Percentiles rank a stretch among this genome's conserved stretches.
These are phyloP conservation scores for Microchrysa polita DNA, from an alignment of 2,888 invertebrate genomes.

Conservation along the genomic window DNA sequence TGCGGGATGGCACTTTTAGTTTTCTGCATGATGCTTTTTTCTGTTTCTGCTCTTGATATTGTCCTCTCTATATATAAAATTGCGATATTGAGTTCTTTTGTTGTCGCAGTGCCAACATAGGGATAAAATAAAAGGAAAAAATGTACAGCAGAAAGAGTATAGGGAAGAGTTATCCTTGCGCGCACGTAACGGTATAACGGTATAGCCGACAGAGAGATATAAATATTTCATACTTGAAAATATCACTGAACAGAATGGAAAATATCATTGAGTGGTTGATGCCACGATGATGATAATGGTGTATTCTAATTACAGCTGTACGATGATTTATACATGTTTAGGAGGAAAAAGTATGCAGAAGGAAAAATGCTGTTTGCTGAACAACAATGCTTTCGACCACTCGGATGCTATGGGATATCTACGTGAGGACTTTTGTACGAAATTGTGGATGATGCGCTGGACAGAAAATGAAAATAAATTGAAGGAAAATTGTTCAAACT, in stretches of 20 bases:
- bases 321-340: conserved; percentile 4
- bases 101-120: too few species aligned
- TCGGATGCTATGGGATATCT: not conserved
- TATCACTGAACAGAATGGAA: conserved; percentile 4
- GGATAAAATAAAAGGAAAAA: too few species aligned
- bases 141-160: not conserved
- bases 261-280: conserved; percentile 14
- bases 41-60: too few species aligned
- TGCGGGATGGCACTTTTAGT: too few species aligned
- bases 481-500: too few species aligned
- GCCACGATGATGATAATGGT: not conserved
- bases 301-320: conserved; percentile 18
- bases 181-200: too few species aligned
- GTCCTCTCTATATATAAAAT: conserved; percentile 29
- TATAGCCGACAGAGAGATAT: not conserved
- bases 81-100: conserved; percentile 25
- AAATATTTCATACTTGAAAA: conserved; percentile 17
- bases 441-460: too few species aligned
- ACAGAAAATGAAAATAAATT: not conserved
- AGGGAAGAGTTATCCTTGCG: not conserved
- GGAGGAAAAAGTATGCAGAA: too few species aligned
- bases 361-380: not conserved
- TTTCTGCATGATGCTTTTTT: not conserved
- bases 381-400: not conserved
- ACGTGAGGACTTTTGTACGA: not conserved